A percentile compares a stretch with the other conserved stretches of the same genome.
These are phyloP conservation scores for Meriones unguiculatus DNA, from an alignment of 2,113 vertebrate genomes.

Conservation along the genomic window DNA sequence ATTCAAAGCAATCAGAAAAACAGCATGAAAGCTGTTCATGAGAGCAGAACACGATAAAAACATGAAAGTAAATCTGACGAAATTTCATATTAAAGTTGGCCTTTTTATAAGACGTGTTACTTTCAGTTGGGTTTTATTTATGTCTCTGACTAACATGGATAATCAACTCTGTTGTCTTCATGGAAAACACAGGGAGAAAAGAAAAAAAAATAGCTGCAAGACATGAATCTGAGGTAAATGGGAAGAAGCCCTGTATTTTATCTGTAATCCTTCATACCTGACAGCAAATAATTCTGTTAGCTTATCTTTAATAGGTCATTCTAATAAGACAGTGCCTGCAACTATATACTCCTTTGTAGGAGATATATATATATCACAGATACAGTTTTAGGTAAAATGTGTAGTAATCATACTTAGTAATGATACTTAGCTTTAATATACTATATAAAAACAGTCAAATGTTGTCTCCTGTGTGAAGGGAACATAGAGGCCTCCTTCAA, in stretches of 20 bases:
- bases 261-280: background rate
- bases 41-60: background rate
- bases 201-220: conserved; percentile 6
- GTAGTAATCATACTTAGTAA: background rate
- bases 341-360: background rate
- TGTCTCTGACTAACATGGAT: background rate
- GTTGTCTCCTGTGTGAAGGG: background rate
- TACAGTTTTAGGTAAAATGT: background rate
- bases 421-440: conserved; percentile 17
- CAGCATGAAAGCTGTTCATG: background rate
- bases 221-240: background rate
- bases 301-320: conserved; percentile 43
- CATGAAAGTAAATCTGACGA: background rate
- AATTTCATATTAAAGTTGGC: background rate
- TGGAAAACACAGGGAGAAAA: conserved; percentile 16
- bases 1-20: conserved; percentile 30
- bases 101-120: background rate
- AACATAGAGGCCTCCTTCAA: background rate
- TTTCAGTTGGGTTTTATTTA: background rate
- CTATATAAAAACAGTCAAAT: background rate
- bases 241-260: background rate
- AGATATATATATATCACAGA: background rate
- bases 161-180: background rate
- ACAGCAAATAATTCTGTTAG: conserved; percentile 11
- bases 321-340: background rate